Percentiles rank a stretch among this genome's conserved stretches.
Conservation (phyloP, 2,797 vertebrate species). For the Sebastes vulpes region DNA sequence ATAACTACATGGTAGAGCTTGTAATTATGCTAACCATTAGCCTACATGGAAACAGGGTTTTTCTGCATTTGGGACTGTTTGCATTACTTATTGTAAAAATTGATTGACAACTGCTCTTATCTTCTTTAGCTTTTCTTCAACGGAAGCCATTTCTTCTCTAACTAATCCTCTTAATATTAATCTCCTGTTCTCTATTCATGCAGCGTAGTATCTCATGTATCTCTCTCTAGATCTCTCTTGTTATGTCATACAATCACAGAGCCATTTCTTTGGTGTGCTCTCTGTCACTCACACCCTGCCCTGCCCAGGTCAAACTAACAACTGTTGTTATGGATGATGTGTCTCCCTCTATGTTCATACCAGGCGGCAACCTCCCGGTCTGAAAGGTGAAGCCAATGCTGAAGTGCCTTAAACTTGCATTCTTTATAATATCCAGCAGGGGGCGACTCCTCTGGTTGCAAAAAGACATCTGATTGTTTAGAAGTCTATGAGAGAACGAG, state of each 20-base stretch:
- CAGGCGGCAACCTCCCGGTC: not conserved
- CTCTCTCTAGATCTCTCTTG: not conserved
- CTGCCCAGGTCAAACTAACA: constrained; percentile 44
- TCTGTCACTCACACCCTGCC: constrained; percentile 4
- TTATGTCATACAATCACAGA: not conserved
- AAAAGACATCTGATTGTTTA: rapidly evolving
- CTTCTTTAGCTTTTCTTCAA: not conserved
- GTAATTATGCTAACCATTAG: constrained; percentile 64
- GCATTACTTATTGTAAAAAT: not conserved
- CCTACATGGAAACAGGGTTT: constrained; percentile 34
- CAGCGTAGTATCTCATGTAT: not conserved
- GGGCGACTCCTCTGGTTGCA: not conserved
- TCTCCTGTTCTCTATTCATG: not conserved
- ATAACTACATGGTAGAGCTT: constrained; percentile 37
- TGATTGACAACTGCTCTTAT: not conserved
- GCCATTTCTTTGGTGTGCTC: not conserved
- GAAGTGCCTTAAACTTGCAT: not conserved
- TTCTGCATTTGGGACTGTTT: constrained; percentile 35
- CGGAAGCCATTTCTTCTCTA: not conserved
- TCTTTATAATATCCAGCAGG: not conserved
- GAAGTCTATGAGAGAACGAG: rapidly evolving
- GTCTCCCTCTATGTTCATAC: not conserved
- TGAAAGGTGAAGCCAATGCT: not conserved
- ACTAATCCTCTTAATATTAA: not conserved
- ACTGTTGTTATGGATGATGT: not conserved